Evolutionary conservation across 2,888 invertebrate species (phyloP).

Genomic region (Drosophila meridiana): DNA sequence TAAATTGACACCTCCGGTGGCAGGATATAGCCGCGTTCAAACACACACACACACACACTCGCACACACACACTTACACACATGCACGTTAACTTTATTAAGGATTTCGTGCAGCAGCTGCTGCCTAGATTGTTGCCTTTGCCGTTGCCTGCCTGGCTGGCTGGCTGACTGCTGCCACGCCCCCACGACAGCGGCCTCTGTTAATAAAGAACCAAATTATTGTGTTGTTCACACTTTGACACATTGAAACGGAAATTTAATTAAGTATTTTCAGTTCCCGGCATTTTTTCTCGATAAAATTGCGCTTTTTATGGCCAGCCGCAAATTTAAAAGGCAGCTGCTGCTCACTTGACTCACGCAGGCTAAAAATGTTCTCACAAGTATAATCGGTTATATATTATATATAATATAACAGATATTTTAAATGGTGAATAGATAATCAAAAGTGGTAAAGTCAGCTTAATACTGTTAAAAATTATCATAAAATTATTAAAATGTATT

Average conservation of each 20-base stretch:
- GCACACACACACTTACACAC: conserved; percentile 16
- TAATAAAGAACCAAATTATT: conserved; percentile 81
- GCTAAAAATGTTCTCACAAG: background rate
- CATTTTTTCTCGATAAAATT: conserved; percentile 62
- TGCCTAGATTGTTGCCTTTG: conserved; percentile 69
- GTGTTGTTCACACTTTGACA: conserved; percentile 82
- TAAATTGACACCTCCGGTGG: conserved; percentile 82
- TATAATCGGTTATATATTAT: background rate
- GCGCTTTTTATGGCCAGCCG: conserved; percentile 50
- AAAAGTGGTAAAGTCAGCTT: too few species aligned
- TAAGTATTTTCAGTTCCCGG: conserved; percentile 61
- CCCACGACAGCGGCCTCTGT: conserved; percentile 52
- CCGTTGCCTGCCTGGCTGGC: conserved; percentile 20
- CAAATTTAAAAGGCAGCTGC: conserved; percentile 47
- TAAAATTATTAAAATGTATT: too few species aligned
- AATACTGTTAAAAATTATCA: too few species aligned
- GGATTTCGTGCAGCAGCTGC: conserved; percentile 78
- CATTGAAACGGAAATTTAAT: conserved; percentile 82
- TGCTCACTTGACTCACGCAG: conserved; percentile 4
- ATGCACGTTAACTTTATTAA: conserved; percentile 74
- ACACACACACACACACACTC: conserved; percentile 24
- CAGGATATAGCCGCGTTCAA: conserved; percentile 67
- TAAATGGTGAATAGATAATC: too few species aligned
- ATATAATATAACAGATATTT: too few species aligned
- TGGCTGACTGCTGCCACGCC: conserved; percentile 35